These are phyloP conservation scores for Copidosoma aretas DNA, from an alignment of 2,888 invertebrate species.

Conservation along the genomic window DNA sequence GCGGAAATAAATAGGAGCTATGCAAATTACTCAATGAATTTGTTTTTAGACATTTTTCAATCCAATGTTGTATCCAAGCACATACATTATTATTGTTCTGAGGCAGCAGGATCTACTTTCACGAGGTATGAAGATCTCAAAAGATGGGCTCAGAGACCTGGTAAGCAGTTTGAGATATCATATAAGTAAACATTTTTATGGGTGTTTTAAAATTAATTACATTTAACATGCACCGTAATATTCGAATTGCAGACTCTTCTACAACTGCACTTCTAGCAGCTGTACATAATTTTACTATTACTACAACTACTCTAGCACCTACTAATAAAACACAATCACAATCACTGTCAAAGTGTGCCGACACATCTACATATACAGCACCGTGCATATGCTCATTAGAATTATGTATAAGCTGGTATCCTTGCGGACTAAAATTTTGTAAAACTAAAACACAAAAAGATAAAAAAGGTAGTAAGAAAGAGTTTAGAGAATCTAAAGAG, in stretches of 20 bases:
- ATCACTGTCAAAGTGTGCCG: conserved; percentile 66
- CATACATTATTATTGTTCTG: conserved; percentile 76
- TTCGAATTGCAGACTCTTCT: conserved; percentile 68
- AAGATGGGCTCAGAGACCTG: conserved; percentile 79
- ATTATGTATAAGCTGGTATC: conserved; percentile 94
- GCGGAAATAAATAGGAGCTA: conserved; percentile 91
- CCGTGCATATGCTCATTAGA: conserved; percentile 87
- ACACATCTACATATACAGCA: conserved; percentile 72
- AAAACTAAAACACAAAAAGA: conserved; percentile 78
- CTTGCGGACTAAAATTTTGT: conserved; percentile 94
- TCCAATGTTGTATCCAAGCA: conserved; percentile 76
- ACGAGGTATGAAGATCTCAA: conserved; percentile 80
- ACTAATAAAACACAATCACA: conserved; percentile 53
- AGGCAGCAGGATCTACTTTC: conserved; percentile 79
- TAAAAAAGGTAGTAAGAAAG: conserved; percentile 67
- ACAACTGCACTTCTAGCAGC: conserved; percentile 76
- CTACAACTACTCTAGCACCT: conserved; percentile 60
- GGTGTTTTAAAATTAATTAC: neutral
- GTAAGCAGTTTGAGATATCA: conserved; percentile 62
- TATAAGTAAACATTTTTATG: no score
- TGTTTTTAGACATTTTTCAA: conserved; percentile 76
- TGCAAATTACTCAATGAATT: conserved; percentile 83
- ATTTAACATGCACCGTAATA: neutral
- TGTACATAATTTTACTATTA: conserved; percentile 74
- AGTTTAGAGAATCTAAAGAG: neutral